Conservation (phyloP, 2,113 vertebrate genomes). For the Clarias macrocephalus region DNA sequence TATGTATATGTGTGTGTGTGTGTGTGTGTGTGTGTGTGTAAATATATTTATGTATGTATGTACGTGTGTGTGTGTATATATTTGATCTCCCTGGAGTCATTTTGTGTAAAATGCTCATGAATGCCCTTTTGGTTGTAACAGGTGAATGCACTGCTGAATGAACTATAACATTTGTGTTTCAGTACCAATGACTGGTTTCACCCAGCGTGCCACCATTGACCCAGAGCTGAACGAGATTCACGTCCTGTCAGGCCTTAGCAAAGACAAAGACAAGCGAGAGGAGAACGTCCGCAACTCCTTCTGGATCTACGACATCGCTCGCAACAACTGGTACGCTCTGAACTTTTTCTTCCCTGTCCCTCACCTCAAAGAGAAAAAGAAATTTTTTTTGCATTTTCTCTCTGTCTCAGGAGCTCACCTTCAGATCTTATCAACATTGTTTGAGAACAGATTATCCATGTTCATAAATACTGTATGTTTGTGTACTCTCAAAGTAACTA, state of each 20-base stretch:
- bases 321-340: conserved; percentile 88
- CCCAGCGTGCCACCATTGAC: conserved; percentile 97
- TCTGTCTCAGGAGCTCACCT: not conserved
- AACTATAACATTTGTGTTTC: conserved; percentile 12
- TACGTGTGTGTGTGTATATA: too few relatives aligned
- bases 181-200: conserved; percentile 99
- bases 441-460: not conserved
- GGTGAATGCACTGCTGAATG: not conserved
- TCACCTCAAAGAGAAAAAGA: not conserved
- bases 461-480: not conserved
- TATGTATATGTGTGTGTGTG: not conserved
- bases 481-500: not conserved
- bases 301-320: conserved; percentile 99
- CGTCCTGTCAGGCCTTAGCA: conserved; percentile 96
- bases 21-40: too few relatives aligned
- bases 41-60: too few relatives aligned
- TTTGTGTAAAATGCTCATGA: not conserved
- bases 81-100: not conserved
- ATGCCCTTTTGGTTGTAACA: not conserved
- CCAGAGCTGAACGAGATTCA: conserved; percentile 98
- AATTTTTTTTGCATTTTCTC: too few relatives aligned
- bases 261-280: conserved; percentile 97
- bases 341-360: not conserved
- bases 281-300: conserved; percentile 99
- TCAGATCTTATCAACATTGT: not conserved